A percentile compares a stretch with the other conserved stretches of the same genome.
Conservation (phyloP, 2,797 vertebrate species). For the Pteropus rufus region DNA sequence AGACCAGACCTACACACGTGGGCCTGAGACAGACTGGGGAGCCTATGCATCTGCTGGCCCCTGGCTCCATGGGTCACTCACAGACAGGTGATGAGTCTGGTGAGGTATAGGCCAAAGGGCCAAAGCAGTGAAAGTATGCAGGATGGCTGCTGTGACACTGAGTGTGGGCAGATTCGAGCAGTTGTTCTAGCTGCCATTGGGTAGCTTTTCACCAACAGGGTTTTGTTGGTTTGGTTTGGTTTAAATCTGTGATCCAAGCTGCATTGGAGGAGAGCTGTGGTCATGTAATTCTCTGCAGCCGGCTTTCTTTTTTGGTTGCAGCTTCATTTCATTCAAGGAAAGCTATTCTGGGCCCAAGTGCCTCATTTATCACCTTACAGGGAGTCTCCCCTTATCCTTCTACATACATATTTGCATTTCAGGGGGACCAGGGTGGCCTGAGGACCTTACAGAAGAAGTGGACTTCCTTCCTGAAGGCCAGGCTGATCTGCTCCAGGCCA, state of each 20-base stretch:
- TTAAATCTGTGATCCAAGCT: rapidly evolving
- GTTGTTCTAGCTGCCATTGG: not conserved
- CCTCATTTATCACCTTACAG: rapidly evolving
- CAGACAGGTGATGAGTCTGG: not conserved
- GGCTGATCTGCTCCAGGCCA: conserved; percentile 93
- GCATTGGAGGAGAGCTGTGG: rapidly evolving
- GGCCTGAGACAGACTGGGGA: not conserved
- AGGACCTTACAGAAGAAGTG: conserved; percentile 97
- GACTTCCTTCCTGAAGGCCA: conserved; percentile 97
- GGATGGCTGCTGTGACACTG: rapidly evolving
- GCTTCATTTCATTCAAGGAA: not conserved
- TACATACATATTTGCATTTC: not conserved
- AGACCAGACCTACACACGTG: not conserved
- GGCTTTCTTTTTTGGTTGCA: not conserved
- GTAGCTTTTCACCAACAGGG: not conserved
- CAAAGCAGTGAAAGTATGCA: rapidly evolving
- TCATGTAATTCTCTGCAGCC: rapidly evolving
- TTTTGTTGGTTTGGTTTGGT: not conserved
- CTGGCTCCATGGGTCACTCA: not conserved
- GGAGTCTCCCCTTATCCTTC: not conserved
- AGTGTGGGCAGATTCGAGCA: not conserved
- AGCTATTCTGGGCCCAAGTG: rapidly evolving
- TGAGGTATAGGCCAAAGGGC: not conserved
- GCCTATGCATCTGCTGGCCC: not conserved
- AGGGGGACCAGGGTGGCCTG: conserved; percentile 96